phyloP scores from a whole-genome alignment of 2,113 vertebrate genomes.

The Sylvicapra grimmia region DNA sequence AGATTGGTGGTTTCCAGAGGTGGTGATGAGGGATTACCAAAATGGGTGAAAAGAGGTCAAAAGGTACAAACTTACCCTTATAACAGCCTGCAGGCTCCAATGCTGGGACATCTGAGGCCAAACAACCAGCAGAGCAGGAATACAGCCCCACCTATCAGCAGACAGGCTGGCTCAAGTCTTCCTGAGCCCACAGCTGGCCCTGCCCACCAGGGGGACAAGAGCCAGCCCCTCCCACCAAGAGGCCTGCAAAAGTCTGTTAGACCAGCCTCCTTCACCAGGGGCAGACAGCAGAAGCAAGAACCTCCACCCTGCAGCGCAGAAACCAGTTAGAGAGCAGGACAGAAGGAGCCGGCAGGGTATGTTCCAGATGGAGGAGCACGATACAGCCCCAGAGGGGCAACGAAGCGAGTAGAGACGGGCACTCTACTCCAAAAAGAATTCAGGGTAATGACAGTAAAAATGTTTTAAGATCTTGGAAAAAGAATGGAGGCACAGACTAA shows the following conservation, averaged over 20 bases:
- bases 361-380: rapidly evolving
- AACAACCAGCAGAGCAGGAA: not conserved
- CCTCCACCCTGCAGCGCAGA: not conserved
- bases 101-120: not conserved
- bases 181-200: not conserved
- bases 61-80: not conserved
- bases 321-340: not conserved
- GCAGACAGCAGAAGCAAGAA: not conserved
- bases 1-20: not conserved
- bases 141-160: not conserved
- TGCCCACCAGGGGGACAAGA: not conserved
- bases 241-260: not conserved
- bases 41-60: not conserved
- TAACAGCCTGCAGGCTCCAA: not conserved
- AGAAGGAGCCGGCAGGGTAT: not conserved
- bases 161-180: not conserved
- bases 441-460: not conserved
- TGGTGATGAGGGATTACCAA: not conserved
- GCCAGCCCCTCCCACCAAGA: not conserved
- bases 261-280: not conserved
- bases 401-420: not conserved
- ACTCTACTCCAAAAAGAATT: not conserved
- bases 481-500: not conserved
- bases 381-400: not conserved
- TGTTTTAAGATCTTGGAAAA: not conserved